Base-by-base conservation (phyloP, 2,888 invertebrate genomes). In the Eugnorisma glareosa region DNA sequence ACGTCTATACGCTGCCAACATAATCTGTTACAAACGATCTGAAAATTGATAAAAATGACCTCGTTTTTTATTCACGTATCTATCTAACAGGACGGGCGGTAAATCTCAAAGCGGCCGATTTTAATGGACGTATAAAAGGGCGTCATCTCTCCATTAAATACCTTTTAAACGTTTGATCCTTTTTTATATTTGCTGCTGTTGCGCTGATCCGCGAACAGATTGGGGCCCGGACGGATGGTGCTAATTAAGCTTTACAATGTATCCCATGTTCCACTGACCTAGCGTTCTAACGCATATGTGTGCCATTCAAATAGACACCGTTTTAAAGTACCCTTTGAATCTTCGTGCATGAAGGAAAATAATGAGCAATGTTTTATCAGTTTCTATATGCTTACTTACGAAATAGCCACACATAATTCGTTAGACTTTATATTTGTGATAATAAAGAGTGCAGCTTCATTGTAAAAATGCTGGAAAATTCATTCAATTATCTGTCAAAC, bases 141-240 rank as follows among this genome's bases (percentile, higher is more conserved):
- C 94, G 94, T 93, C 95, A 95, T 95, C 93, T 93, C 94, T 96
- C 95, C 96, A 96, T 96, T 96, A 96, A 95, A 96, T 96, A 96
- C 95, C 94, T 96, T 96, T 95, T 95, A 96, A 96, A 95, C 94
- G 96, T 96, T 96, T 96, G 96, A 96, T 96, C 96, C 96, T 94
- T 96, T 95, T 96, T 96, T 95, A 93, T 95, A 95, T 96, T 96
- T 95, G 93, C 94, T 95, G 92, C 94, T 89, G 89, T 94, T 82
- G 93, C 92, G 94, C 94, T 95, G 93, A 95, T 94, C 94, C 92
- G 91, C 93, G 93, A 92, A 90, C 94, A 93, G 94, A 95, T 95
- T 94, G 93, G 93, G 91, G 87, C 89, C 83, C 83, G 80, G 87
- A 86, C 88, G 90, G 90, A 87, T 89, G 91, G 89, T 91, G 93